These are phyloP conservation scores for Columba livia DNA, from an alignment of 2,113 vertebrate species.

Conservation along the genomic window DNA sequence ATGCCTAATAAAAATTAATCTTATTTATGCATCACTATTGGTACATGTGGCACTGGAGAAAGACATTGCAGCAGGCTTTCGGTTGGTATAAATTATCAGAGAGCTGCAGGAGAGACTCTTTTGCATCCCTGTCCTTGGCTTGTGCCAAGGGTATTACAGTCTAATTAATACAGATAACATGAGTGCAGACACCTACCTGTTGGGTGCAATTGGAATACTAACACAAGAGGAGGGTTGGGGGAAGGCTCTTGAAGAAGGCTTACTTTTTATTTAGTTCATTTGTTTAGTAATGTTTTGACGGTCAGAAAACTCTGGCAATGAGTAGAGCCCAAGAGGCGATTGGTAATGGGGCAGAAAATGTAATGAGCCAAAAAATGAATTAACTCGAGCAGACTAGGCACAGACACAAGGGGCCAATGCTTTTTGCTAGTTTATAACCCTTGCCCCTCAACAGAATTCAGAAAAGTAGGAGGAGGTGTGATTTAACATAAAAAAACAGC, in stretches of 20 bases:
- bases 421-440: slow-evolving; percentile 45
- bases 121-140: slow-evolving; percentile 60
- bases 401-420: slow-evolving; percentile 38
- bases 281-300: slow-evolving; percentile 58
- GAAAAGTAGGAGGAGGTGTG: not conserved
- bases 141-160: slow-evolving; percentile 64
- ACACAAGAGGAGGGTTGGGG: slow-evolving; percentile 12
- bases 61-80: slow-evolving; percentile 24
- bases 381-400: slow-evolving; percentile 55
- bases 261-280: slow-evolving; percentile 62
- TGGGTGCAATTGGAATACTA: slow-evolving; percentile 43
- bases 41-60: slow-evolving; percentile 28
- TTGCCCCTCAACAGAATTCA: not conserved
- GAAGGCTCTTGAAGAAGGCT: slow-evolving; percentile 33
- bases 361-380: slow-evolving; percentile 69
- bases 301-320: slow-evolving; percentile 60
- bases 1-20: slow-evolving; percentile 30
- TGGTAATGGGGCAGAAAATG: slow-evolving; percentile 65
- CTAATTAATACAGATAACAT: slow-evolving; percentile 70
- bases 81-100: slow-evolving; percentile 52
- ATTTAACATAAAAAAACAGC: not conserved
- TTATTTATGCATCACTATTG: slow-evolving; percentile 35
- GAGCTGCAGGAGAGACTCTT: slow-evolving; percentile 54
- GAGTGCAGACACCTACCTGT: slow-evolving; percentile 60
- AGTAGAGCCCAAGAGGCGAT: slow-evolving; percentile 58